Conservation (phyloP, 2,113 vertebrate genomes). For the Zosterops borbonicus region DNA sequence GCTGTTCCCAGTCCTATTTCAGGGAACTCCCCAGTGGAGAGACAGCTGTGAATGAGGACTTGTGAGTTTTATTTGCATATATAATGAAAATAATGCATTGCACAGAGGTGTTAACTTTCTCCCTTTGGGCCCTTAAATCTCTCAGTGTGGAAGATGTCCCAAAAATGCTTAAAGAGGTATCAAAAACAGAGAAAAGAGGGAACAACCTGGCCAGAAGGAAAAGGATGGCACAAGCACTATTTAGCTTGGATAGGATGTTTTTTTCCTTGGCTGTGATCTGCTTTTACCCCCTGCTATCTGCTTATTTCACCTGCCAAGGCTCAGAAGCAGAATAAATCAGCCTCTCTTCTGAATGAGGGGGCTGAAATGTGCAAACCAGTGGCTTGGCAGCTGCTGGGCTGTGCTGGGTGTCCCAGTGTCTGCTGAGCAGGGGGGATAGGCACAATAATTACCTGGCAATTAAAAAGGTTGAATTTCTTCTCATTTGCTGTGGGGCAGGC, state of each 20-base stretch:
- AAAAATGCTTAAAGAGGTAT: neutral
- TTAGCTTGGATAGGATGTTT: neutral
- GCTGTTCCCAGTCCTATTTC: neutral
- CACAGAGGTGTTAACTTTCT: neutral
- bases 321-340: neutral
- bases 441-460: neutral
- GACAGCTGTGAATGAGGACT: neutral
- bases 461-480: neutral
- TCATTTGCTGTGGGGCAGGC: neutral
- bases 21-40: neutral
- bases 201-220: neutral
- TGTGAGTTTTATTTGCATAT: neutral
- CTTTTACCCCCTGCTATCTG: neutral
- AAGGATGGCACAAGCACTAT: neutral
- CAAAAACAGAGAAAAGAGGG: neutral
- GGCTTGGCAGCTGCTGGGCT: neutral
- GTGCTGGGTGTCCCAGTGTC: neutral
- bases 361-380: neutral
- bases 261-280: neutral
- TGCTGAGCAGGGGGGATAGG: rapidly evolving
- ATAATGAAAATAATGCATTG: neutral
- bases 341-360: neutral
- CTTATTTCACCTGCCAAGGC: neutral
- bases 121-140: neutral
- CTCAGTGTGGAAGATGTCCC: neutral